Conservation (phyloP, 2,797 vertebrate genomes). For the Acanthurus lineatus region DNA sequence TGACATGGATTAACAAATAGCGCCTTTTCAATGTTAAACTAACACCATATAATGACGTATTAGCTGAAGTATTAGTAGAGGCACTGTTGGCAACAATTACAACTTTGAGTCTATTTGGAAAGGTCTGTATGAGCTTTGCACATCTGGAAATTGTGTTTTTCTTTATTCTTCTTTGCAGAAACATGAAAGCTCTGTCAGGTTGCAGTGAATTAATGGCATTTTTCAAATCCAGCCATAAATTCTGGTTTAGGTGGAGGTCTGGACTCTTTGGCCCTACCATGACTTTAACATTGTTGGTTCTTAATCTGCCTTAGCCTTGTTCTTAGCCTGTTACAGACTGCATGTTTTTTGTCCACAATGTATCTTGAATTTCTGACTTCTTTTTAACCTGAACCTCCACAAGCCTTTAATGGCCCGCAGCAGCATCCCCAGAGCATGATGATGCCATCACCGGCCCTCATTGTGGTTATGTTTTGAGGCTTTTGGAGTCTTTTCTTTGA, state of each 20-base stretch:
- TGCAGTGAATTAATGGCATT: slow-evolving; percentile 7
- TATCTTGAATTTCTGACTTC: background rate
- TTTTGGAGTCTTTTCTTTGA: background rate
- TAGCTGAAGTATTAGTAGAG: background rate
- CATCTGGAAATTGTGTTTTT: background rate
- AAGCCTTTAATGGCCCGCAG: background rate
- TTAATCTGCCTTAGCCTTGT: background rate
- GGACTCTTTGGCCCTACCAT: background rate
- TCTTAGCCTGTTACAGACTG: background rate
- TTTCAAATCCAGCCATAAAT: slow-evolving; percentile 20
- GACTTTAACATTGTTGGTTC: slow-evolving; percentile 15
- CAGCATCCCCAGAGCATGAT: background rate
- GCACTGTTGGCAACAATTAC: background rate
- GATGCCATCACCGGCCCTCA: background rate
- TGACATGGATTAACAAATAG: background rate
- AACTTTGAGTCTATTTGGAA: background rate
- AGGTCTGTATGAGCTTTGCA: slow-evolving; percentile 4
- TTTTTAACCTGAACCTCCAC: background rate
- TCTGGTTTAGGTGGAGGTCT: background rate
- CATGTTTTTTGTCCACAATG: slow-evolving; percentile 14
- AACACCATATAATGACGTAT: no score
- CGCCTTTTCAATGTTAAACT: background rate
- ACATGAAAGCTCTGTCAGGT: background rate
- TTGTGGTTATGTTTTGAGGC: no score
- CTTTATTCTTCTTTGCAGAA: slow-evolving; percentile 18